These are phyloP conservation scores for Bos taurus DNA, from an alignment of 2,113 vertebrate genomes.

Conservation along the genomic window DNA sequence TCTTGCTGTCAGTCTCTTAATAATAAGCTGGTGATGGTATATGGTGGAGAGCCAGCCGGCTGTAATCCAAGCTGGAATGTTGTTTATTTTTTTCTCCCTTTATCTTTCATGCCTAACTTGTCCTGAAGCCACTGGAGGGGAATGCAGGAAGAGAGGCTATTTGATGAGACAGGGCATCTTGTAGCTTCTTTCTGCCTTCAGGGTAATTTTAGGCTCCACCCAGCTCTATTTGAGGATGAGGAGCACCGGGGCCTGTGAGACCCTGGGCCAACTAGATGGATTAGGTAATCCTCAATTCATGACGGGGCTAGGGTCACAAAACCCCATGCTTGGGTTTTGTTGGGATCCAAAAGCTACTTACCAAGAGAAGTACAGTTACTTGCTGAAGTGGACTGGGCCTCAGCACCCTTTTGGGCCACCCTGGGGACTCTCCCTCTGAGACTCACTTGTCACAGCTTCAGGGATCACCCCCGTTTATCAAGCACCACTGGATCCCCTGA, in stretches of 20 bases:
- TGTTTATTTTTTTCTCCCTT: not conserved
- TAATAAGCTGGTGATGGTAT: not conserved
- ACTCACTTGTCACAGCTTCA: not conserved
- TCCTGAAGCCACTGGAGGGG: not conserved
- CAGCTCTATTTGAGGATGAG: not conserved
- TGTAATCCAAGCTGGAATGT: not conserved
- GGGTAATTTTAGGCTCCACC: not conserved
- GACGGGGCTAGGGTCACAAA: not conserved
- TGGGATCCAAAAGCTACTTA: not conserved
- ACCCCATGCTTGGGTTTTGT: not conserved
- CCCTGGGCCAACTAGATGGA: not conserved
- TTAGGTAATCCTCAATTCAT: not conserved
- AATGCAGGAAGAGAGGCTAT: not conserved
- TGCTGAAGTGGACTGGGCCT: not conserved
- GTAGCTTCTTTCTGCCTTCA: not conserved
- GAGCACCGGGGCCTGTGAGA: not conserved
- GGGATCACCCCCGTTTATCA: not conserved
- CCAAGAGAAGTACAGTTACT: not conserved
- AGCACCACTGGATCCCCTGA: not conserved
- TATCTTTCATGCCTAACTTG: not conserved
- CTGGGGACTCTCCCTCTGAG: not conserved
- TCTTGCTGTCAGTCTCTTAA: not conserved
- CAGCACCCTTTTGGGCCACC: too few relatives aligned
- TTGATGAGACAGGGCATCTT: not conserved
- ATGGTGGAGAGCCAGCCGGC: not conserved